Evolutionary conservation across 2,797 vertebrate genomes (phyloP), one percentile per base, ranked within the genome.

Genomic region (Parambassis ranga): DNA sequence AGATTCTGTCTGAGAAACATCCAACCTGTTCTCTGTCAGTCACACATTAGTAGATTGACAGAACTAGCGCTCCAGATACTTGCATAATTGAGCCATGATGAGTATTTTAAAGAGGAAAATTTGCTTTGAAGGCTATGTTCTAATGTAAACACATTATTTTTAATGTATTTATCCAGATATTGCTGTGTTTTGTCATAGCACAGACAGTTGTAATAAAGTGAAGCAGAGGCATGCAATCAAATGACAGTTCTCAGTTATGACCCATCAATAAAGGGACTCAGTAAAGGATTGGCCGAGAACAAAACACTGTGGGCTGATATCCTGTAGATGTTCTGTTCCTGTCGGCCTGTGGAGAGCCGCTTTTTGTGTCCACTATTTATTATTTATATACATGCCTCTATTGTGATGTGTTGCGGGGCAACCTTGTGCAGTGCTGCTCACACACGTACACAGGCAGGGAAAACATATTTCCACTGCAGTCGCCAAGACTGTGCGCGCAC

Each of bases 321-420:
- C 87, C 80, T 77, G 77, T 78, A 50, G 70, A 82, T 74, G 74
- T 69, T 71, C 57, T 62, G 70, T 70, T 84, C 72, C 65, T 70
- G 65, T 65, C 27, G 58, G 80, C 67, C 65, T 70, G 74, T 26
- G 38, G 71, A 82, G 78, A 75, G 74, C 66, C 71, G 56, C 72
- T 80, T 87, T 86, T 76, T 87, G 75, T 88, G 74, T 78, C 82
- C 75, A 61, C 68, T 67, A 82, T 88, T 87, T 78, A 85, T 89
- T 89, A 89, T 91, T 89, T 84, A 87, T 89, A 84, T 80, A 80
- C 73, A 24, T 72, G 22, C 69, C 62, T 52, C 87, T 76, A 85
- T 87, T 91, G 84, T 90, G 80, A 87, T 81, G 24, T 33, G 84
- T 89, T 85, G 70, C 43, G 20, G 38, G 87, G 83, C 66, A 89